A percentile compares a stretch with the other conserved stretches of the same genome.
These are phyloP conservation scores for Atta cephalotes DNA, from an alignment of 1,140 invertebrate genomes.

Conservation along the genomic window DNA sequence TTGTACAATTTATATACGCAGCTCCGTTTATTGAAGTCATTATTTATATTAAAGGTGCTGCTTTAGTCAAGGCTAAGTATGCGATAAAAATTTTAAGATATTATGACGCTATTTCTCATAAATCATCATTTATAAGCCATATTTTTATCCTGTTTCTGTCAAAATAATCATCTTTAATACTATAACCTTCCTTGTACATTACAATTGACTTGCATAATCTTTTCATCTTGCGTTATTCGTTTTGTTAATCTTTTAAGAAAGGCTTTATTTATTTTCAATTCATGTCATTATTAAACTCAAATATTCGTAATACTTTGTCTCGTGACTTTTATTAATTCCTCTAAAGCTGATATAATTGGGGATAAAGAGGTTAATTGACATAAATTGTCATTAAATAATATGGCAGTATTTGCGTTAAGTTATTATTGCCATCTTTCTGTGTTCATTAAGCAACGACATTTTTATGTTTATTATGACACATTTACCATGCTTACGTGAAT, in stretches of 20 bases:
- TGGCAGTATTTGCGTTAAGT: neutral
- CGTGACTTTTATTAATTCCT: neutral
- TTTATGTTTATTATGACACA: slow-evolving; percentile 10
- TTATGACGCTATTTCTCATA: neutral
- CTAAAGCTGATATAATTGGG: neutral
- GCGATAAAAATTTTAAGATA: slow-evolving; percentile 25
- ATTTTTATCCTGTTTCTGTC: slow-evolving; percentile 1
- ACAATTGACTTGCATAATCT: neutral
- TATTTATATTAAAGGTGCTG: neutral
- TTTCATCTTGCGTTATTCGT: neutral
- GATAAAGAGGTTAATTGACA: slow-evolving; percentile 42
- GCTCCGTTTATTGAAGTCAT: neutral
- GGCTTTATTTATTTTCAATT: neutral
- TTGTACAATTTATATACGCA: neutral
- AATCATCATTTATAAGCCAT: slow-evolving; percentile 4
- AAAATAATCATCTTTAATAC: neutral
- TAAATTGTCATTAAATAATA: slow-evolving; percentile 28
- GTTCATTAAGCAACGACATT: neutral
- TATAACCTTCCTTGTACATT: neutral
- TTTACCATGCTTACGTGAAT: slow-evolving; percentile 1
- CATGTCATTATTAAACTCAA: slow-evolving; percentile 1
- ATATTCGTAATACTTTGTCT: neutral
- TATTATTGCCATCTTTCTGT: neutral
- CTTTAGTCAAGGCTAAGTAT: neutral
- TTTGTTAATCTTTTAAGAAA: neutral